These are phyloP conservation scores for Diadromus collaris DNA, from an alignment of 2,888 invertebrate species.

Conservation along the genomic window DNA sequence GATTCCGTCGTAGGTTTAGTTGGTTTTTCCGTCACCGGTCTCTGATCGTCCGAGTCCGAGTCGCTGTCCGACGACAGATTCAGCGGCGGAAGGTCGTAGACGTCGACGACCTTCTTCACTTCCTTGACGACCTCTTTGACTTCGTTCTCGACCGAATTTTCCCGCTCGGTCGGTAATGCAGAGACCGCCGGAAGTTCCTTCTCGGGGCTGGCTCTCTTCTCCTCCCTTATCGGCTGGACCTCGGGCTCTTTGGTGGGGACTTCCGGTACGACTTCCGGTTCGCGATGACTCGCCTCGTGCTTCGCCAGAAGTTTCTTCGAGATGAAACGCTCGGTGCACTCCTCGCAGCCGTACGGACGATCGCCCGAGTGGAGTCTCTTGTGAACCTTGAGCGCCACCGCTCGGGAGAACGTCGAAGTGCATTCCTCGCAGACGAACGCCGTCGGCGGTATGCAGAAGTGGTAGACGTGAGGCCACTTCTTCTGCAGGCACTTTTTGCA, in stretches of 20 bases:
- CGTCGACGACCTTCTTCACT: slow-evolving; percentile 82
- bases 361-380: slow-evolving; percentile 89
- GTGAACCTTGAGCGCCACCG: slow-evolving; percentile 92
- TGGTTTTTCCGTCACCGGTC: slow-evolving; percentile 52
- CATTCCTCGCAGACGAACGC: slow-evolving; percentile 92
- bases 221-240: slow-evolving; percentile 54
- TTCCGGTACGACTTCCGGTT: slow-evolving; percentile 69
- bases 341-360: slow-evolving; percentile 87
- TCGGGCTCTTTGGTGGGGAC: slow-evolving; percentile 2
- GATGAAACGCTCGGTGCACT: slow-evolving; percentile 90
- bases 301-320: slow-evolving; percentile 89
- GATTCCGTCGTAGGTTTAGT: slow-evolving; percentile 12
- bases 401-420: slow-evolving; percentile 87
- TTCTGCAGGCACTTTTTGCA: slow-evolving; percentile 94
- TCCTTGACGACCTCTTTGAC: slow-evolving; percentile 22
- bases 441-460: slow-evolving; percentile 92
- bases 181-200: slow-evolving; percentile 75
- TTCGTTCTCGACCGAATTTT: slow-evolving; percentile 69
- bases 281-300: slow-evolving; percentile 85
- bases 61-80: slow-evolving; percentile 92
- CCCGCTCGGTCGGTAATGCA: slow-evolving; percentile 69
- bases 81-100: slow-evolving; percentile 88
- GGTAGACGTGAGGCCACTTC: slow-evolving; percentile 96
- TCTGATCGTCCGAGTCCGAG: slow-evolving; percentile 83
- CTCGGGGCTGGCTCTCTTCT: slow-evolving; percentile 62